phyloP scores from a whole-genome alignment of 2,113 vertebrate genomes.

The Atractosteus spatula region DNA sequence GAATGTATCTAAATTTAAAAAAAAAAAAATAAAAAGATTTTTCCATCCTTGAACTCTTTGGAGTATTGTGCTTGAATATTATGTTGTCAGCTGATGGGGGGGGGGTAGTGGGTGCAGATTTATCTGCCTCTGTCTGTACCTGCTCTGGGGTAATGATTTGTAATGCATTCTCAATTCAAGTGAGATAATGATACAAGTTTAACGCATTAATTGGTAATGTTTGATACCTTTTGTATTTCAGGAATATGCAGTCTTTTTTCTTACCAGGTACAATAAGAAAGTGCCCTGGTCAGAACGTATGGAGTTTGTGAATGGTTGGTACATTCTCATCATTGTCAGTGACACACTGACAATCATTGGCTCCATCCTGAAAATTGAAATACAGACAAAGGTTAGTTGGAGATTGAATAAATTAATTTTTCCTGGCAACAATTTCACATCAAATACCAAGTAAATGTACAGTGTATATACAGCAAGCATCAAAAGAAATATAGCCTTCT shows the following conservation, averaged over 20 bases:
- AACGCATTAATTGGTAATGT: not conserved
- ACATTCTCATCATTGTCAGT: conserved; percentile 84
- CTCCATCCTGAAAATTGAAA: conserved; percentile 89
- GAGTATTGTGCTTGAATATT: no score
- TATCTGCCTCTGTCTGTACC: no score
- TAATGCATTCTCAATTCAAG: not conserved
- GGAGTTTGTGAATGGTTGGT: conserved; percentile 95
- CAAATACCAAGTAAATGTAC: not conserved
- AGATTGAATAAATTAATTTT: not conserved
- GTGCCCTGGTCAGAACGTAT: conserved; percentile 78
- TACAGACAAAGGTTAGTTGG: conserved; percentile 82
- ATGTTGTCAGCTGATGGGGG: no score
- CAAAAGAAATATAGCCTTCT: not conserved
- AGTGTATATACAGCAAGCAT: not conserved
- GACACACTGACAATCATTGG: conserved; percentile 82
- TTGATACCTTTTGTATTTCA: conserved; percentile 35
- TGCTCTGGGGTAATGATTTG: no score
- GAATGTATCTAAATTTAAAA: no score
- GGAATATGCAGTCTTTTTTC: conserved; percentile 83
- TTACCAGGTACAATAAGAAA: conserved; percentile 69
- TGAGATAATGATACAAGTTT: not conserved
- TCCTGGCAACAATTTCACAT: not conserved
- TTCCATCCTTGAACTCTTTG: no score
- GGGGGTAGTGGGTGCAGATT: not conserved
- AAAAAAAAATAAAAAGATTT: no score